Evolutionary conservation across 2,888 invertebrate genomes (phyloP).

Genomic region (Archaeoteleia sp.): DNA sequence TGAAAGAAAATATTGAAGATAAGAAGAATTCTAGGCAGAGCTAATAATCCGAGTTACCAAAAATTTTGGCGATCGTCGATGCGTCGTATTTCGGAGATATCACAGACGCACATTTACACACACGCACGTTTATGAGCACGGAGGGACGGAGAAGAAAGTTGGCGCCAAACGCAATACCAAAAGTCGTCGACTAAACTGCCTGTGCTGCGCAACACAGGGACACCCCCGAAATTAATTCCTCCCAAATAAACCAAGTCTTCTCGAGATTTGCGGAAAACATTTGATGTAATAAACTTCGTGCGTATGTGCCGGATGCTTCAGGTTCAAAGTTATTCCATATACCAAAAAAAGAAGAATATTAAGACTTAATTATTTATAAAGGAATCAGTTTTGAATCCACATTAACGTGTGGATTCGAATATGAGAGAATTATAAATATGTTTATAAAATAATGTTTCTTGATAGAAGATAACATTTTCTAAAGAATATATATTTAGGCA

Average conservation of each 20-base stretch:
- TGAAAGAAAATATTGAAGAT: constrained; percentile 1
- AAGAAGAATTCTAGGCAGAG: constrained; percentile 5
- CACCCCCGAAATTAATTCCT: constrained; percentile 57
- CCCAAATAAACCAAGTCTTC: constrained; percentile 6
- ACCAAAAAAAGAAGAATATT: too few relatives aligned
- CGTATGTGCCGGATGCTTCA: too few relatives aligned
- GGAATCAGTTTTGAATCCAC: too few relatives aligned
- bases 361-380: too few relatives aligned
- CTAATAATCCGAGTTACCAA: not conserved
- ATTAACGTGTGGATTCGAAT: too few relatives aligned
- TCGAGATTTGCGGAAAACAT: constrained; percentile 7
- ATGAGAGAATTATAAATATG: too few relatives aligned
- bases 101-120: constrained; percentile 21
- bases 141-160: constrained; percentile 16
- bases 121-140: constrained; percentile 26
- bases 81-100: constrained; percentile 17
- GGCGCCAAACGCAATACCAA: constrained; percentile 32
- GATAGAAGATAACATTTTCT: too few relatives aligned
- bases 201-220: constrained; percentile 48
- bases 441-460: too few relatives aligned
- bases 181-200: constrained; percentile 53
- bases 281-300: too few relatives aligned
- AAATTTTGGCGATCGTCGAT: constrained; percentile 19
- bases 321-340: too few relatives aligned
- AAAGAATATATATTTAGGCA: too few relatives aligned